Base-by-base conservation (phyloP, 1,140 invertebrate species). In the Drosophila prosaltans region DNA sequence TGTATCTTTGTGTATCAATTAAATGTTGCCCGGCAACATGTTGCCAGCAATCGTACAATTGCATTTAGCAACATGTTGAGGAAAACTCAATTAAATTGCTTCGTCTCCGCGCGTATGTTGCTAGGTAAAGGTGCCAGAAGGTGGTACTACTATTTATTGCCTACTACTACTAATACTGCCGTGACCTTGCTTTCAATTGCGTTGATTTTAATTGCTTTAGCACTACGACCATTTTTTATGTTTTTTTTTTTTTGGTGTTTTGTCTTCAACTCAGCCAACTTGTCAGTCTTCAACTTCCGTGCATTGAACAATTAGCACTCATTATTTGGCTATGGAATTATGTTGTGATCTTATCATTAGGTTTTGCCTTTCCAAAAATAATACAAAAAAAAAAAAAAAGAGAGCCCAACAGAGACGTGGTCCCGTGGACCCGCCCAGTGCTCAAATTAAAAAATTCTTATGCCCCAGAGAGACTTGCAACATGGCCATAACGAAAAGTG, bases 371-470 rank as follows among this genome's bases (percentile, higher is more conserved):
- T 86, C 82, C 72, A 77, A 80, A 79, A 74, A 16, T 62, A 55
- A 72, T 67, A 63, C 60, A 64, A 75, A 62, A 8, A 70, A 67
- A 64, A 45, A 51, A 16, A 51, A 51, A 51, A 24, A 21, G 9
- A 26, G 26, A 51, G 21, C 45, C 45, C 28, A 41, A n/a, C 26
- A 48, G 16, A 54, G 61, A 65, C 73, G 72, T 66, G 75, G 83
- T 76, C 82, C 80, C 48, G 68, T 39, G 54, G 71, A 67, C 40
- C 66, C 59, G 74, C 70, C 62, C 26, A 24, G 59, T 43, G 65
- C 51, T 74, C 84, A 86, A 86, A 86, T 86, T 86, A 86, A 86
- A 86, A 83, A 86, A 86, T 86, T 86, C 84, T 88, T 86, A 83
- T 69, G 60, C 61, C 45, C 68, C 69, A 48, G 63, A 61, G 55